These are phyloP conservation scores for Tenodera sinensis DNA, from an alignment of 2,888 invertebrate genomes.

Conservation along the genomic window DNA sequence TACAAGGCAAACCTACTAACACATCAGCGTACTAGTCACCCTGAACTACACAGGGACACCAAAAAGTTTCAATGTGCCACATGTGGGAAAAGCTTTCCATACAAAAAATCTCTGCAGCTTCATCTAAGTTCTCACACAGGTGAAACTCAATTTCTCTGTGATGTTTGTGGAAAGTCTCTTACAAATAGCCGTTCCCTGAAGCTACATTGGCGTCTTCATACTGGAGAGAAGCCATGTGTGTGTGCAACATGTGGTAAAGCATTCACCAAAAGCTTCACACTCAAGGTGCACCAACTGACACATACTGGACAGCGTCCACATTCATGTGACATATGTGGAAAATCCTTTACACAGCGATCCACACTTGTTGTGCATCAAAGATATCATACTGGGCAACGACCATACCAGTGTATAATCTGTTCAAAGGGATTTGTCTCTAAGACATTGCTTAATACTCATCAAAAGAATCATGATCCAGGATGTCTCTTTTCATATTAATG, in stretches of 20 bases:
- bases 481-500: neutral
- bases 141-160: constrained; percentile 55
- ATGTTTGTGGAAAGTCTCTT: constrained; percentile 59
- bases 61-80: constrained; percentile 35
- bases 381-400: constrained; percentile 40
- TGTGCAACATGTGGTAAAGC: constrained; percentile 41
- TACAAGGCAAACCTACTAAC: constrained; percentile 43
- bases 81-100: constrained; percentile 37
- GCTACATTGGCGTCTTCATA: constrained; percentile 59
- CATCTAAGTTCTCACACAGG: constrained; percentile 32
- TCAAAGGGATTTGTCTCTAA: constrained; percentile 60
- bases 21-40: constrained; percentile 22
- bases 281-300: constrained; percentile 58
- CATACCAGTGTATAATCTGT: constrained; percentile 57
- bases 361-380: constrained; percentile 57
- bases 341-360: constrained; percentile 58
- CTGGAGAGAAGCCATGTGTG: constrained; percentile 59
- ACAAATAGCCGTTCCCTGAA: constrained; percentile 57
- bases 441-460: constrained; percentile 60
- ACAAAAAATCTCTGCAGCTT: constrained; percentile 33
- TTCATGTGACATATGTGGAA: constrained; percentile 58
- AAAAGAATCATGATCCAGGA: constrained; percentile 42
- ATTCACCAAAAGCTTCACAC: constrained; percentile 37
- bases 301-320: constrained; percentile 62
- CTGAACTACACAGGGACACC: neutral